Evolutionary conservation across 1,140 invertebrate genomes (phyloP), one percentile per base, ranked within the genome.

Genomic region (Trialeurodes vaporariorum): DNA sequence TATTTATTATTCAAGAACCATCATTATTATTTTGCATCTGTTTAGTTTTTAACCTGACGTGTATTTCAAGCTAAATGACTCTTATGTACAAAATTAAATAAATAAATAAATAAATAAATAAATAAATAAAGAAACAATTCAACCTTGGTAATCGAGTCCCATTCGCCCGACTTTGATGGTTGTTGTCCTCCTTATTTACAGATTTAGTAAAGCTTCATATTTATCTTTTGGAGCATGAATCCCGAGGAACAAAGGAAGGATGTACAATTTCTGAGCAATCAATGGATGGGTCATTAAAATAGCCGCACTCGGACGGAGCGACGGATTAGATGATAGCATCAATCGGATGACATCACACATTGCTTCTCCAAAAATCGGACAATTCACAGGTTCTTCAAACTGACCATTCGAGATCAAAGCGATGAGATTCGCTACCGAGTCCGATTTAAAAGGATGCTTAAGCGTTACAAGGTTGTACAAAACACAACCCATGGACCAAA

Each of bases 401-500:
- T 49, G 34, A 49, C 34, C 34, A 49, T 17, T 49, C 34, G 17
- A 9, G 5, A 49, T 49, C 5, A 17, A 5, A 9, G 34, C 5
- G 5, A 49, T 49, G 5, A 49, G 17, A 49, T 49, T 17, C 17
- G 34, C 34, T 49, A 49, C 17, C 5, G 5, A 9, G 17, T 17
- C 17, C 17, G 34, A 85, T 67, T 84, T 78, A 74, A 88, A 89
- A 9, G 86, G 84, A 71, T 81, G 79, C 68, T 78, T 79, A 21
- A 84, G 75, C 11, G 84, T 83, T 17, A 86, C 73, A 71, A 89
- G 80, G 74, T 94, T 90, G 76, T 91, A 93, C 12, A 94, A 75
- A 69, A 94, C 82, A 76, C 92, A 92, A 2, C 92, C 92, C 64
- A 92, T 79, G 22, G 90, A 87, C 92, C 92, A 94, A 69, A 94